phyloP scores from a whole-genome alignment of 2,888 invertebrate genomes.

The Pocota personata region DNA sequence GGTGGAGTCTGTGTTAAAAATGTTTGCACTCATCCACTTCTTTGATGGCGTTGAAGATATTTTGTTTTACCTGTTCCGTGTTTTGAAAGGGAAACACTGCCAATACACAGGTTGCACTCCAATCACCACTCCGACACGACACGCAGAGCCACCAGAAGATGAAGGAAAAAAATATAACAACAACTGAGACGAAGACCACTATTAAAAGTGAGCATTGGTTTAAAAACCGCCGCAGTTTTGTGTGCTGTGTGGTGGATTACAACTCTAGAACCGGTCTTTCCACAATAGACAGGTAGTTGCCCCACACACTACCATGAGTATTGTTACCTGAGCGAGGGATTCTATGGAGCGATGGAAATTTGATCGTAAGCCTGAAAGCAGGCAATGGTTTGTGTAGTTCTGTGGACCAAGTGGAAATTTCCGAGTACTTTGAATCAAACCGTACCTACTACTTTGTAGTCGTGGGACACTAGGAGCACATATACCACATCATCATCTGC shows the following conservation, averaged over 20 bases:
- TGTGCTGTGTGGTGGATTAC: constrained; percentile 64
- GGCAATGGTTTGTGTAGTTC: not conserved
- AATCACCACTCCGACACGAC: not conserved
- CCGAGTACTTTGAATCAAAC: too few species aligned
- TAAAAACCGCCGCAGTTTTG: constrained; percentile 56
- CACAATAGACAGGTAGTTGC: constrained; percentile 69
- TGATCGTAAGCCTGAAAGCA: constrained; percentile 30
- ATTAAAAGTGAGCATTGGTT: constrained; percentile 41
- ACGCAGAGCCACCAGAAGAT: constrained; percentile 15
- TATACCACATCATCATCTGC: too few species aligned
- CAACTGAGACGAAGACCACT: constrained; percentile 32
- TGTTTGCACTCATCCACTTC: not conserved
- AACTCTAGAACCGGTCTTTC: constrained; percentile 70
- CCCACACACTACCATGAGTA: constrained; percentile 12
- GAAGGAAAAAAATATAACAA: constrained; percentile 26
- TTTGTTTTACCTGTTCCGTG: constrained; percentile 9
- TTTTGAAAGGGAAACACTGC: constrained; percentile 12
- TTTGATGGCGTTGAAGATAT: not conserved
- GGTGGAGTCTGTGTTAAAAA: constrained; percentile 36
- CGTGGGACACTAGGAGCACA: too few species aligned
- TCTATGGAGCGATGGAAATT: constrained; percentile 4
- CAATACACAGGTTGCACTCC: constrained; percentile 16
- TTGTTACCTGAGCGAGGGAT: constrained; percentile 24
- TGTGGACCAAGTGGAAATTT: too few species aligned
- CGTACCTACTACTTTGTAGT: too few species aligned